phyloP scores from a whole-genome alignment of 1,140 invertebrate genomes.

The Cylas formicarius region DNA sequence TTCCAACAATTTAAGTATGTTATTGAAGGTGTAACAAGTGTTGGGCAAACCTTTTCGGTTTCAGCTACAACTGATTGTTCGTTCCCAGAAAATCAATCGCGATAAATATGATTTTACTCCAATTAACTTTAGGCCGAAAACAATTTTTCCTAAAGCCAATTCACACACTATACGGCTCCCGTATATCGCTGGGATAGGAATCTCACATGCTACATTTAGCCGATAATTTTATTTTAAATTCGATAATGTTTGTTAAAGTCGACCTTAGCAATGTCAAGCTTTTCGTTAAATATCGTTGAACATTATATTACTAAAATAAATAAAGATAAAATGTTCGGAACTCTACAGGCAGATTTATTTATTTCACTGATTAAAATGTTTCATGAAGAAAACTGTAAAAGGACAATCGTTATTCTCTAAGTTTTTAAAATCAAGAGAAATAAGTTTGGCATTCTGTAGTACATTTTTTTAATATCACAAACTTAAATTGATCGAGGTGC shows the following conservation, averaged over 20 bases:
- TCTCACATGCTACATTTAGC: constrained; percentile 32
- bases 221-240: constrained; percentile 31
- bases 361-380: constrained; percentile 6
- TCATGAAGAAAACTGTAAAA: constrained; percentile 13
- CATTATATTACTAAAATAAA: constrained; percentile 2
- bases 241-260: constrained; percentile 30
- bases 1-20: too few relatives aligned
- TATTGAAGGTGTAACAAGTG: too few relatives aligned
- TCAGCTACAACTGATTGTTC: neutral
- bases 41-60: neutral
- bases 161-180: constrained; percentile 32
- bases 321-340: constrained; percentile 1
- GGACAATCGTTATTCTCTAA: neutral
- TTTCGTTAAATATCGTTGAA: constrained; percentile 16
- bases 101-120: neutral
- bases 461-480: too few relatives aligned
- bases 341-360: constrained; percentile 6
- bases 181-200: too few relatives aligned
- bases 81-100: constrained; percentile 1
- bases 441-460: too few relatives aligned
- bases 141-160: constrained; percentile 24
- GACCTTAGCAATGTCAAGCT: constrained; percentile 26
- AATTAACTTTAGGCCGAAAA: constrained; percentile 20
- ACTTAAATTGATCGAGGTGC: too few relatives aligned
- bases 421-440: neutral